Evolutionary conservation across 2,888 invertebrate species (phyloP).

Genomic region (Nomada goodeniana): DNA sequence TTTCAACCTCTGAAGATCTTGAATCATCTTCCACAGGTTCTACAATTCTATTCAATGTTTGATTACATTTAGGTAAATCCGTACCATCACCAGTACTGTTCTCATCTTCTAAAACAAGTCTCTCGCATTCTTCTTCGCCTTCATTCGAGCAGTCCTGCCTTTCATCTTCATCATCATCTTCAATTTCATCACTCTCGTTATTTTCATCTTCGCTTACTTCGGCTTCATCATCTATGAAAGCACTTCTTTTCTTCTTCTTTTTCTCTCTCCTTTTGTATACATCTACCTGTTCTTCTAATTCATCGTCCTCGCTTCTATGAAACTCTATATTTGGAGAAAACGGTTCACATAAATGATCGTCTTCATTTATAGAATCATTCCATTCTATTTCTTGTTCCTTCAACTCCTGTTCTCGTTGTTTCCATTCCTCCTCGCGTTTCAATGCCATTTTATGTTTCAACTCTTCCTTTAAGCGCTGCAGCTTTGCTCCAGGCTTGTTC

Average conservation of each 20-base stretch:
- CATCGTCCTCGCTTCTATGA: constrained; percentile 77
- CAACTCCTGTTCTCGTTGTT: constrained; percentile 86
- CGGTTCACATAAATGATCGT: constrained; percentile 43
- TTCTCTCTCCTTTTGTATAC: constrained; percentile 72
- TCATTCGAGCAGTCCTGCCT: constrained; percentile 72
- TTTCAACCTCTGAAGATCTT: constrained; percentile 43
- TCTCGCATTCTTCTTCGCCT: constrained; percentile 41
- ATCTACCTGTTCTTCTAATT: constrained; percentile 81
- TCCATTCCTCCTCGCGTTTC: constrained; percentile 89
- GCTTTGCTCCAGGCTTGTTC: constrained; percentile 89
- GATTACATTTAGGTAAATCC: constrained; percentile 32
- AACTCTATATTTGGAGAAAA: constrained; percentile 17
- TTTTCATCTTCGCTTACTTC: constrained; percentile 85
- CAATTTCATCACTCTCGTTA: constrained; percentile 61
- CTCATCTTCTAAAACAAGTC: constrained; percentile 9
- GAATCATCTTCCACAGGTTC: constrained; percentile 76
- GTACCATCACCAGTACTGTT: constrained; percentile 9
- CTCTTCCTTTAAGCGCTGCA: constrained; percentile 89
- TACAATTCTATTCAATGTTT: constrained; percentile 74
- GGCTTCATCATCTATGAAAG: constrained; percentile 85
- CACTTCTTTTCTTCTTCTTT: constrained; percentile 60
- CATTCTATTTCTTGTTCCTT: constrained; percentile 84
- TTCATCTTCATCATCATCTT: constrained; percentile 70
- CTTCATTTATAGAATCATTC: constrained; percentile 81
- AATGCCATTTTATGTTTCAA: constrained; percentile 90